Percentiles rank a stretch among this genome's conserved stretches.
phyloP scores from a whole-genome alignment of 37 sponge, comb jelly and placozoan genomes.

The Haliclona indistincta region DNA sequence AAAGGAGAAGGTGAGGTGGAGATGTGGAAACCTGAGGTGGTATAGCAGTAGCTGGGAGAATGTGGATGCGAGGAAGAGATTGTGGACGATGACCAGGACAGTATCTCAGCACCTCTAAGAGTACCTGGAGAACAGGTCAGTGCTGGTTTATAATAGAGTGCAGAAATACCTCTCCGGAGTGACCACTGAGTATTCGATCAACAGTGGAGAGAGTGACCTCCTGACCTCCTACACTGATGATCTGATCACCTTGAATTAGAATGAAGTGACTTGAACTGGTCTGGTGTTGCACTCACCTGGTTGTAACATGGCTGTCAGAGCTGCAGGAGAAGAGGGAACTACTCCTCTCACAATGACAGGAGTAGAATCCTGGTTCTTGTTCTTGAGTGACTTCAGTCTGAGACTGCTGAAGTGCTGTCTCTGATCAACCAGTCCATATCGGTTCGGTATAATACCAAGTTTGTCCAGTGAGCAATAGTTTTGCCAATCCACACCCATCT shows the following conservation, averaged over 20 bases:
- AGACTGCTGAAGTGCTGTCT: background rate
- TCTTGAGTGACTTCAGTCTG: background rate
- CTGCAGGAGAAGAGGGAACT: conserved; percentile 39
- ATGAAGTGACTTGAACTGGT: no score
- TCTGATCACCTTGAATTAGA: no score
- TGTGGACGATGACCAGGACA: background rate
- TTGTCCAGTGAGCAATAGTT: conserved; percentile 45
- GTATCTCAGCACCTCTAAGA: background rate
- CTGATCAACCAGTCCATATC: background rate
- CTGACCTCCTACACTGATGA: no score
- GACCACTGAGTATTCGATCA: no score
- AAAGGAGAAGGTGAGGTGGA: conserved; percentile 46
- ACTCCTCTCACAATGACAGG: conserved; percentile 53
- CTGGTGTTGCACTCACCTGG: conserved; percentile 17
- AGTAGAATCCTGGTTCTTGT: background rate
- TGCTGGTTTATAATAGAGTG: no score
- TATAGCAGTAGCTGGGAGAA: background rate
- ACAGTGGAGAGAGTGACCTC: no score
- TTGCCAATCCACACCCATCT: background rate
- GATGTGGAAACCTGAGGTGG: background rate
- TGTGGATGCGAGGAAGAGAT: background rate
- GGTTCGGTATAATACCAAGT: conserved; percentile 60
- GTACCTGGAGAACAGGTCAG: background rate
- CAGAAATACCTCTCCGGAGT: no score
- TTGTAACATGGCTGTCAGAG: conserved; percentile 22